A percentile compares a stretch with the other conserved stretches of the same genome.
Evolutionary conservation across 2,113 vertebrate genomes (phyloP).

Genomic region (Rattus rattus): DNA sequence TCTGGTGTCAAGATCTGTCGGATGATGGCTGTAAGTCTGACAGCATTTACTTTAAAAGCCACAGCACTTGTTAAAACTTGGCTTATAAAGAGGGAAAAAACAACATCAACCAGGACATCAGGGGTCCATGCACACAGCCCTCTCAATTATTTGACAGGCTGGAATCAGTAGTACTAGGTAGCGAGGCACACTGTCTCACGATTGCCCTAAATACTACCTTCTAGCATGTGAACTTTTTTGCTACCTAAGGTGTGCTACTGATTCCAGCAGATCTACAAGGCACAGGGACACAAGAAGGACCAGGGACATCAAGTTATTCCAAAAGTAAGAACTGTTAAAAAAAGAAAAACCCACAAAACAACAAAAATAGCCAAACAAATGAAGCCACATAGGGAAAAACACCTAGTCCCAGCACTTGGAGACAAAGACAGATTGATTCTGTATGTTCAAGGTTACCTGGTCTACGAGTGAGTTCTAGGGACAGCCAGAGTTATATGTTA

Average conservation of each 20-base stretch:
- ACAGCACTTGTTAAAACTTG: conserved; percentile 32
- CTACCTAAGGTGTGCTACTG: background rate
- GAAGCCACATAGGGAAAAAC: background rate
- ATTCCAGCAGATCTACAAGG: background rate
- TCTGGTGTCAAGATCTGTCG: background rate
- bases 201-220: conserved; percentile 38
- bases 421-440: background rate
- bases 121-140: background rate
- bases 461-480: background rate
- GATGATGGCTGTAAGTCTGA: conserved; percentile 28
- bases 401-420: background rate
- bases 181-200: background rate
- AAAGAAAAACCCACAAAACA: background rate
- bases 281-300: background rate
- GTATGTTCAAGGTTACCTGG: background rate
- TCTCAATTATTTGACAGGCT: background rate
- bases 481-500: background rate
- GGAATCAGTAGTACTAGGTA: background rate
- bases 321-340: conserved; percentile 28
- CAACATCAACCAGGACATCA: background rate
- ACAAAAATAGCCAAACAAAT: background rate
- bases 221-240: no score
- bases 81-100: conserved; percentile 10
- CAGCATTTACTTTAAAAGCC: conserved; percentile 41
- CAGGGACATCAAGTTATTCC: background rate